phyloP scores from a whole-genome alignment of 2,113 vertebrate species.

The Hystrix cristata region DNA sequence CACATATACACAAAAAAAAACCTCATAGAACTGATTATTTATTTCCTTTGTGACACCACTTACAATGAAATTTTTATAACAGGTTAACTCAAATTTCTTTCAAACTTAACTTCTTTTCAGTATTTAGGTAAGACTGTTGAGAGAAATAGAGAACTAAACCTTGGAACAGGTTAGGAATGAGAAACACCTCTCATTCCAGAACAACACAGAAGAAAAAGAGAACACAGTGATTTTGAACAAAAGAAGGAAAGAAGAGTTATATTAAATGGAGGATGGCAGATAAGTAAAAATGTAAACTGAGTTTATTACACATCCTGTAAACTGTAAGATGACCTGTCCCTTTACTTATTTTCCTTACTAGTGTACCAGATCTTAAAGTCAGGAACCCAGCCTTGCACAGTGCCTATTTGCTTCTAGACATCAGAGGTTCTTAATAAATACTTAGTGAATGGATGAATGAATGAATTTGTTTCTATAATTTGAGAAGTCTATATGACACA shows the following conservation, averaged over 20 bases:
- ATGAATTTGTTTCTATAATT: constrained; percentile 35
- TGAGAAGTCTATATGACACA: constrained; percentile 2
- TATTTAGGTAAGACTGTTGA: background rate
- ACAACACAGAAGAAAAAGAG: constrained; percentile 21
- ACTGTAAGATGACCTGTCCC: background rate
- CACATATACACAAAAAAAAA: background rate
- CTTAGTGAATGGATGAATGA: background rate
- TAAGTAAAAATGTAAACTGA: background rate
- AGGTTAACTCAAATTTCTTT: constrained; percentile 43
- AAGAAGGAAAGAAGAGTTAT: constrained; percentile 21
- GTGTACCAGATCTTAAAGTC: background rate
- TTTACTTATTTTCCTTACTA: background rate
- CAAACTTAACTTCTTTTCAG: constrained; percentile 30
- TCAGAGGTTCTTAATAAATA: background rate
- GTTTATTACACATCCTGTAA: background rate
- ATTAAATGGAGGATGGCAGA: background rate
- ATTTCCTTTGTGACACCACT: background rate
- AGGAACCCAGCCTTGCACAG: background rate
- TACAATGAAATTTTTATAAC: background rate
- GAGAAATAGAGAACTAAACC: constrained; percentile 43
- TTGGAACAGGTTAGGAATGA: background rate
- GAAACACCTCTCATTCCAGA: background rate
- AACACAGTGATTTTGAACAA: background rate
- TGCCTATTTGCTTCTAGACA: background rate
- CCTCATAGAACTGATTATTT: background rate